Base-by-base conservation (phyloP, 1,140 invertebrate genomes). In the Apis cerana region DNA sequence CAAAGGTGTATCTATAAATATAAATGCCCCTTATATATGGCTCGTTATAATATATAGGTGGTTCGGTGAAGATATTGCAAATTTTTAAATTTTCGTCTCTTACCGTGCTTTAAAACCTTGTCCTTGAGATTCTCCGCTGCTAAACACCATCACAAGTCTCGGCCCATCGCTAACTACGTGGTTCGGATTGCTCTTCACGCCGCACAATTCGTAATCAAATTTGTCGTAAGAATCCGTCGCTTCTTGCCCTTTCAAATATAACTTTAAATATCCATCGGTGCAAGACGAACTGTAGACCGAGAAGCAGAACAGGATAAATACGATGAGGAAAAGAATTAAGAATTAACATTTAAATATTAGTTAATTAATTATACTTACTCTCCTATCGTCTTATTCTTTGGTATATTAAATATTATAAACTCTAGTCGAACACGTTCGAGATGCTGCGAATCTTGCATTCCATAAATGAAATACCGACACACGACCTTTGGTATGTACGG, bases 381-480 rank as follows among this genome's bases (percentile, higher is more conserved):
- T 94, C 94, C 94, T 68, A 91, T 95, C 82, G 96, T 95, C 77
- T 96, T 95, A 80, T 95, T 96, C 93, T 97, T 97, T 21, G 98
- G 97, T 95, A 99, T 98, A 92, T 97, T 97, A 94, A 99, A 99
- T 91, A 96, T 96, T 68, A 96, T 95, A 94, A 99, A 99, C 89
- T 97, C 96, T 69, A 99, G 94, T 82, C 96, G 95, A 75, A 99
- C 98, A 93, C 98, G 96, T 94, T 99, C 98, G 90, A 99, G 95
- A 95, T 99, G 97, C 93, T 99, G 98, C 75, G 97, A 96, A 94
- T 99, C 98, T 95, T 99, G 98, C 95, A 99, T 97, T 85, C 98
- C 98, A 94, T 99, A 99, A 92, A 99, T 97, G 96, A 98, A 99
- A 95, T 99, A 99, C 94, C 97, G 97, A 95, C 99, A 99, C 84